phyloP scores from a whole-genome alignment of 2,888 invertebrate species.

The Galeruca laticollis region DNA sequence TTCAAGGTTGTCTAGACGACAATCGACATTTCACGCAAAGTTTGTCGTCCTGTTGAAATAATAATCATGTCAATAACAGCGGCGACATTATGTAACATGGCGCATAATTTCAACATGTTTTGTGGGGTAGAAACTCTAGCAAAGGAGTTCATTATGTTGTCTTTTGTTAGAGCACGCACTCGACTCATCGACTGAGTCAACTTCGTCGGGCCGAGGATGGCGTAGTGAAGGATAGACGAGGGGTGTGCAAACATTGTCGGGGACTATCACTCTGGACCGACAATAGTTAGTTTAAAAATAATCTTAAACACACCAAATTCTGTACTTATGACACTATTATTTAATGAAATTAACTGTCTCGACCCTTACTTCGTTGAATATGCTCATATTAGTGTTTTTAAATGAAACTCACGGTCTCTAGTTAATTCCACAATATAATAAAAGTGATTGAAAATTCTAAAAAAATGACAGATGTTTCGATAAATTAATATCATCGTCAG shows the following conservation, averaged over 20 bases:
- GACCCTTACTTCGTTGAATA: no score
- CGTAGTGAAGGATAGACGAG: constrained; percentile 50
- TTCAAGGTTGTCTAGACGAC: background rate
- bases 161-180: constrained; percentile 64
- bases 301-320: background rate
- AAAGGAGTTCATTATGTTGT: constrained; percentile 58
- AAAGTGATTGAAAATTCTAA: no score
- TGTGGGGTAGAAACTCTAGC: constrained; percentile 12
- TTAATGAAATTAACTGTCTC: no score
- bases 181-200: constrained; percentile 64
- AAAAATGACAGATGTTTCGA: no score
- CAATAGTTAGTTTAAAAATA: background rate
- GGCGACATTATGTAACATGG: constrained; percentile 8
- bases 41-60: constrained; percentile 20
- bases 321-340: no score
- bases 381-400: no score
- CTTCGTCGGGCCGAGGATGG: constrained; percentile 52
- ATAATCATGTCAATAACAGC: constrained; percentile 27
- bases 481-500: no score
- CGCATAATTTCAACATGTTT: constrained; percentile 23
- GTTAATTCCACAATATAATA: no score
- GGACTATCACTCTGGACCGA: constrained; percentile 56
- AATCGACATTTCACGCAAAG: constrained; percentile 7
- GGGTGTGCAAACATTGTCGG: constrained; percentile 62
- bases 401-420: no score